phyloP scores from a whole-genome alignment of 2,888 invertebrate genomes.

The Seira ritae region DNA sequence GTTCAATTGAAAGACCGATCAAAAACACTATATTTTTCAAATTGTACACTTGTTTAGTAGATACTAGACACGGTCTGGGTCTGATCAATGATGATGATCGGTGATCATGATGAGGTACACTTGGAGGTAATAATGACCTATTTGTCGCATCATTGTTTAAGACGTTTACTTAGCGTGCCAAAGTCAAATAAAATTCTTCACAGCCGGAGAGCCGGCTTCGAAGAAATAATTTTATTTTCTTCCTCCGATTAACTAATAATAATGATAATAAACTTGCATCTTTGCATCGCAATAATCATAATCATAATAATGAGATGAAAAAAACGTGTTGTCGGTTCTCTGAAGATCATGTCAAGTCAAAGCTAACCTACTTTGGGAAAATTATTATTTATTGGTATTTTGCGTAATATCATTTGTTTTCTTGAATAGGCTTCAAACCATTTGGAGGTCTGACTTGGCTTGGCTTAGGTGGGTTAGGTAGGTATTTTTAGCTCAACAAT shows the following conservation, averaged over 20 bases:
- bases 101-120: too few relatives aligned
- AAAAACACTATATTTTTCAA: too few relatives aligned
- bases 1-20: too few relatives aligned
- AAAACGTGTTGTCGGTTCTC: conserved; percentile 52
- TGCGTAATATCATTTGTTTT: conserved; percentile 3
- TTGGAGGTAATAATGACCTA: conserved; percentile 42
- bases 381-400: conserved; percentile 28
- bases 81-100: too few relatives aligned
- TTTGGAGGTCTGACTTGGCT: too few relatives aligned
- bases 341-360: conserved; percentile 53
- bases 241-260: conserved; percentile 49
- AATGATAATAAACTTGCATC: not conserved
- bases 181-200: conserved; percentile 42
- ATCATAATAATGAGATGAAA: conserved; percentile 32
- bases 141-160: conserved; percentile 5
- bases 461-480: too few relatives aligned
- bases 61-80: too few relatives aligned
- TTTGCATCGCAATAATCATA: conserved; percentile 7
- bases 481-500: too few relatives aligned
- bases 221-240: too few relatives aligned
- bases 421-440: too few relatives aligned
- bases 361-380: conserved; percentile 47
- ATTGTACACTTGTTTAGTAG: too few relatives aligned
- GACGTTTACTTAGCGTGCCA: conserved; percentile 17
- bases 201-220: too few relatives aligned